phyloP scores from a whole-genome alignment of 2,888 invertebrate species.

The Pterostichus niger region DNA sequence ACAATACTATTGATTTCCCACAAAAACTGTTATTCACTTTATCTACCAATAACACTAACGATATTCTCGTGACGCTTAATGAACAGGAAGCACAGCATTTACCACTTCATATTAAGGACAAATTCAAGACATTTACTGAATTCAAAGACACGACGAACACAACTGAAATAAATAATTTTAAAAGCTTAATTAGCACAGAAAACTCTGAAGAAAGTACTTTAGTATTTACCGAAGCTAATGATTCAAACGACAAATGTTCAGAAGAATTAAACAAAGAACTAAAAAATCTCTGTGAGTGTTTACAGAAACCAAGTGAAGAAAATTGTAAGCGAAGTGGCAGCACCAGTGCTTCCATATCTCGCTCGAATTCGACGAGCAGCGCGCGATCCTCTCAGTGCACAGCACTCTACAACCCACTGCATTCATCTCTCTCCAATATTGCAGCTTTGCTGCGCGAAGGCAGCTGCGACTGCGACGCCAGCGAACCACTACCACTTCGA shows the following conservation, averaged over 20 bases:
- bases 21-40: slow-evolving; percentile 25
- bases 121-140: slow-evolving; percentile 22
- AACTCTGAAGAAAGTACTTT: background rate
- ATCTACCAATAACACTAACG: slow-evolving; percentile 22
- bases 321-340: slow-evolving; percentile 31
- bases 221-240: background rate
- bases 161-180: slow-evolving; percentile 35
- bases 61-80: slow-evolving; percentile 15
- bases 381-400: slow-evolving; percentile 83
- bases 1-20: slow-evolving; percentile 59
- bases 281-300: slow-evolving; percentile 41
- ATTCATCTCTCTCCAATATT: slow-evolving; percentile 82
- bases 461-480: slow-evolving; percentile 23
- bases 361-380: slow-evolving; percentile 70
- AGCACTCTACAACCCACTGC: slow-evolving; percentile 83
- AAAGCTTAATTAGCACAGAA: slow-evolving; percentile 57
- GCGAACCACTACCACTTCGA: slow-evolving; percentile 77
- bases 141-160: slow-evolving; percentile 11
- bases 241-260: slow-evolving; percentile 38
- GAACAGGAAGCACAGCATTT: slow-evolving; percentile 36
- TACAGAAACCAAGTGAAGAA: slow-evolving; percentile 34
- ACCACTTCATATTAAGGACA: slow-evolving; percentile 13
- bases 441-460: slow-evolving; percentile 76
- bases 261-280: slow-evolving; percentile 66
- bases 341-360: slow-evolving; percentile 70